A percentile compares a stretch with the other conserved stretches of the same genome.
phyloP scores from a whole-genome alignment of 2,113 vertebrate species.

The Murina feae region DNA sequence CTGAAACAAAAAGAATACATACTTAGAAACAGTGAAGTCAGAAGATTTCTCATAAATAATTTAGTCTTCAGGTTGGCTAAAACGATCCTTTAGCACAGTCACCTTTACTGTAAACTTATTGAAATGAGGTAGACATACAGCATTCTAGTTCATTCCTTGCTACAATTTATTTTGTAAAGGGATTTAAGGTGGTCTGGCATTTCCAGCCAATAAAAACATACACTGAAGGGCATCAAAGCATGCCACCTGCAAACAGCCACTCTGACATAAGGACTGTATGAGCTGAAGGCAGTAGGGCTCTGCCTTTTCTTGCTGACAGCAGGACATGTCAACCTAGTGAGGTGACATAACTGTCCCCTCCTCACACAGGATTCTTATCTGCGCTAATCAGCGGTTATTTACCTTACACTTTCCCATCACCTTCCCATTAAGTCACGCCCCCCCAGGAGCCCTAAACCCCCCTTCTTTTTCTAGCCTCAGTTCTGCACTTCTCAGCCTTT shows the following conservation, averaged over 20 bases:
- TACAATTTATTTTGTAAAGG: background rate
- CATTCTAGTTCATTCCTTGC: background rate
- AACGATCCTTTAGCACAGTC: background rate
- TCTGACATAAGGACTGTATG: background rate
- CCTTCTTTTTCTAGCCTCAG: background rate
- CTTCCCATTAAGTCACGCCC: background rate
- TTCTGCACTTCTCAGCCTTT: background rate
- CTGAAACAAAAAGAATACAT: constrained; percentile 83
- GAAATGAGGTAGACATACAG: background rate
- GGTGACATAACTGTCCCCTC: background rate
- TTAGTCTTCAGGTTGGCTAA: background rate
- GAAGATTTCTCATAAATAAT: constrained; percentile 26
- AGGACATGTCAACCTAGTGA: background rate
- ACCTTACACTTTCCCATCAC: background rate
- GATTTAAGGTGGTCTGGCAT: background rate
- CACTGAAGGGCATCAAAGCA: background rate
- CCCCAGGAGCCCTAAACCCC: background rate
- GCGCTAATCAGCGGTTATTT: no score
- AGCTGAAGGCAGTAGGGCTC: background rate
- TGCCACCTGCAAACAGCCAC: background rate
- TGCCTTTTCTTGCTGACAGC: background rate
- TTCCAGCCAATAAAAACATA: background rate
- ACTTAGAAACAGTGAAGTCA: constrained; percentile 44
- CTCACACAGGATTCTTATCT: background rate
- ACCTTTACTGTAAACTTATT: background rate